Evolutionary conservation across 2,113 vertebrate species (phyloP).

Genomic region (Chitala chitala): DNA sequence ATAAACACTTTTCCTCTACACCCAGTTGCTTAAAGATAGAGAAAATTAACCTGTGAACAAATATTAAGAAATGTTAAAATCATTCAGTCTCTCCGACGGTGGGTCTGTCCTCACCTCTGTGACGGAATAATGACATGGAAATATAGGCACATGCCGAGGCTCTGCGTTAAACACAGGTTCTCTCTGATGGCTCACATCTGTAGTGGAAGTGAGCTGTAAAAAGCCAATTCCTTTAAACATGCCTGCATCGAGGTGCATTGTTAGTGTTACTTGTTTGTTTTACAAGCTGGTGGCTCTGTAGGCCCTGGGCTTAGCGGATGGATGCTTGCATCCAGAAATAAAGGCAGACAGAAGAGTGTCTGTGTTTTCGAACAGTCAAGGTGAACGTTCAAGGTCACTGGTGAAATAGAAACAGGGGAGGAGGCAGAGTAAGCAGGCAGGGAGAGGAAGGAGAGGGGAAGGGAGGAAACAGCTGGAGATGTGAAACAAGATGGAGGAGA

Average conservation of each 20-base stretch:
- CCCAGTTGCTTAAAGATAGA: too few species aligned
- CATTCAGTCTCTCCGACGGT: not conserved
- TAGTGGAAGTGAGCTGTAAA: not conserved
- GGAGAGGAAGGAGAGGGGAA: constrained; percentile 30
- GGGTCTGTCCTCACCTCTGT: too few species aligned
- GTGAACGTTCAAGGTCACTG: constrained; percentile 63
- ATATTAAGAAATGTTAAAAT: too few species aligned
- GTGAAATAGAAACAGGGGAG: constrained; percentile 18
- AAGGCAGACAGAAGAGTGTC: constrained; percentile 1
- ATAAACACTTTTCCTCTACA: not conserved
- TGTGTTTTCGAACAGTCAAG: constrained; percentile 50
- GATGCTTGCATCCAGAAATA: not conserved
- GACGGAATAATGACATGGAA: not conserved
- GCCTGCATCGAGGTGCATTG: not conserved
- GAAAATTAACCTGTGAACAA: too few species aligned
- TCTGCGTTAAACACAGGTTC: constrained; percentile 1
- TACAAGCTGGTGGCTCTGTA: not conserved
- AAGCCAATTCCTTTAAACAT: constrained; percentile 1
- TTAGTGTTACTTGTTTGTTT: not conserved
- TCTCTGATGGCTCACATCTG: not conserved
- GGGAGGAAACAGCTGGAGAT: constrained; percentile 19
- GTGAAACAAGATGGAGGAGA: constrained; percentile 10
- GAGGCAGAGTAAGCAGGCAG: constrained; percentile 26
- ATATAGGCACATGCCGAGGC: not conserved
- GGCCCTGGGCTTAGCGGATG: not conserved